Conservation (phyloP, 1,140 invertebrate genomes). For the Aleiodes sp. region DNA sequence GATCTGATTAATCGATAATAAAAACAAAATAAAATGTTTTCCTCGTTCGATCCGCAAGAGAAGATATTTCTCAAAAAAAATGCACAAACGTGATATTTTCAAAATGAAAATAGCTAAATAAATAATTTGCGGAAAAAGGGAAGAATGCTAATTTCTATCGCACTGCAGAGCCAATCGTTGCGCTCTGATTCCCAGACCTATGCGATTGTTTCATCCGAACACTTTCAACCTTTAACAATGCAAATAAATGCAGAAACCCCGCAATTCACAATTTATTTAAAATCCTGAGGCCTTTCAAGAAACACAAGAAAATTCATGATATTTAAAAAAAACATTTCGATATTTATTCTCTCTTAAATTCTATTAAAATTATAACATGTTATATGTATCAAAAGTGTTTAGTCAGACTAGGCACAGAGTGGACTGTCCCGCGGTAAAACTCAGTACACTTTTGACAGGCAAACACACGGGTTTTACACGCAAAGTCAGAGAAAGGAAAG, state of each 20-base stretch:
- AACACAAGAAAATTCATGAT: too few species aligned
- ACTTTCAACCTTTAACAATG: constrained; percentile 10
- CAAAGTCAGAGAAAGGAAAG: background rate
- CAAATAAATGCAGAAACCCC: background rate
- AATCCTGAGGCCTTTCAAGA: too few species aligned
- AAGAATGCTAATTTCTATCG: constrained; percentile 2
- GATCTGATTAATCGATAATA: background rate
- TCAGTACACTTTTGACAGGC: constrained; percentile 7
- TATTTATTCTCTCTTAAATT: too few species aligned
- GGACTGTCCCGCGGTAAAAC: background rate
- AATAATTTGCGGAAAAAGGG: background rate
- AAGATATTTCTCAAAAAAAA: background rate
- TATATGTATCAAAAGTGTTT: too few species aligned
- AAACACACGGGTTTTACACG: background rate
- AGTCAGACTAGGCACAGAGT: background rate
- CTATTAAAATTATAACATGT: too few species aligned
- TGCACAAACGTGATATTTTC: background rate
- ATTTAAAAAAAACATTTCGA: too few species aligned
- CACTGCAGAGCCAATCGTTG: background rate
- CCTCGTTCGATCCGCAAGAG: background rate
- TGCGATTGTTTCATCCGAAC: constrained; percentile 11
- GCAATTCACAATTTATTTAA: too few species aligned
- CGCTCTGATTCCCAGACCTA: background rate
- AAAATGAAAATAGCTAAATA: background rate
- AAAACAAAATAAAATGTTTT: background rate